These are phyloP conservation scores for Marcusenius ussheri DNA, from an alignment of 2,113 vertebrate species.

Conservation along the genomic window DNA sequence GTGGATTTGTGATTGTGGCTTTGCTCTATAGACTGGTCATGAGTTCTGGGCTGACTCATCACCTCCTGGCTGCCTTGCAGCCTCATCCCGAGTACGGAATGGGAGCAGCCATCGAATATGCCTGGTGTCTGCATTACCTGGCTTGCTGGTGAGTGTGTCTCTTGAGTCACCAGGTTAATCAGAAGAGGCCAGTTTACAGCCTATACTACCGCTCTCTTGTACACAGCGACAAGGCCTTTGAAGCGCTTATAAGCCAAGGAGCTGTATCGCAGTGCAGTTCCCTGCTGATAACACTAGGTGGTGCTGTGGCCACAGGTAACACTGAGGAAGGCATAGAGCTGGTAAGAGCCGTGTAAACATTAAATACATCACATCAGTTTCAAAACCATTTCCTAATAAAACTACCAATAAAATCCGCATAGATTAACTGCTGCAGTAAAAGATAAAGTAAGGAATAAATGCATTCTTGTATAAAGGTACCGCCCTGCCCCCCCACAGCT, in stretches of 20 bases:
- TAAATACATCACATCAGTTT: background rate
- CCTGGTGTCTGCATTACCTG: slow-evolving; percentile 92
- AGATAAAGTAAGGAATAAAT: background rate
- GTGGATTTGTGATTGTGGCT: background rate
- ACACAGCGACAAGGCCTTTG: slow-evolving; percentile 56
- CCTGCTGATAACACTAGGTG: slow-evolving; percentile 68
- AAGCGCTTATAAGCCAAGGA: slow-evolving; percentile 56
- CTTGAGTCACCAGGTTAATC: background rate
- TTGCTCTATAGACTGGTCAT: slow-evolving; percentile 62
- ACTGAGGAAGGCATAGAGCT: slow-evolving; percentile 68
- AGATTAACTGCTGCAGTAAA: background rate
- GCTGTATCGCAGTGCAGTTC: slow-evolving; percentile 59
- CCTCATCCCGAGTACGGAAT: slow-evolving; percentile 61
- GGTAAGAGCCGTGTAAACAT: slow-evolving; percentile 55
- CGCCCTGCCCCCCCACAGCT: slow-evolving; percentile 54
- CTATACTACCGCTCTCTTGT: background rate
- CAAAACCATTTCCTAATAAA: background rate
- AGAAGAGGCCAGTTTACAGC: background rate
- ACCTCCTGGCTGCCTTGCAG: slow-evolving; percentile 66
- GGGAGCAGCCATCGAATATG: slow-evolving; percentile 77
- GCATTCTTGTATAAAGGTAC: background rate
- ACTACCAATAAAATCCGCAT: background rate
- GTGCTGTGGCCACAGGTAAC: slow-evolving; percentile 49
- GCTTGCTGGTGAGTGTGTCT: slow-evolving; percentile 66
- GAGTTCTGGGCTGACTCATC: slow-evolving; percentile 64